Conservation (phyloP, 1,140 invertebrate species). For the Akabosia matsudoensis region DNA sequence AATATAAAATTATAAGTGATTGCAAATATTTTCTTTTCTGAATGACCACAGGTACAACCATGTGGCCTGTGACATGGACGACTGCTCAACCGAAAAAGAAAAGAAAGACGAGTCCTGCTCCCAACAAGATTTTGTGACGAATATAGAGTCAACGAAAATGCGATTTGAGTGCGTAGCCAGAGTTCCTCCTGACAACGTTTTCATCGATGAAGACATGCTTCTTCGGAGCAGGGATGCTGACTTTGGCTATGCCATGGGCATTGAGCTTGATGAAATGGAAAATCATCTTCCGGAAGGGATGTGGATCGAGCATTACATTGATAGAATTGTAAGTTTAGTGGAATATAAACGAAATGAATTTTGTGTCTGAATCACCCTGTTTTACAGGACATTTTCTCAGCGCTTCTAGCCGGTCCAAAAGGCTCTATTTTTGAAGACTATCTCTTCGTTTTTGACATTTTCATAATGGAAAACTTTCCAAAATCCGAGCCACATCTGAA, state of each 20-base stretch:
- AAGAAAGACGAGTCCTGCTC: too few relatives aligned
- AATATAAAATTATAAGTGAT: background rate
- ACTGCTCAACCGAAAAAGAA: too few relatives aligned
- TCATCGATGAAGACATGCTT: background rate
- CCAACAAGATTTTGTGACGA: too few relatives aligned
- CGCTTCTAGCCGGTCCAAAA: background rate
- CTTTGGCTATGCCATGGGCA: background rate
- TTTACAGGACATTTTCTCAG: background rate
- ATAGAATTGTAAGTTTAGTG: background rate
- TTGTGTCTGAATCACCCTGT: background rate
- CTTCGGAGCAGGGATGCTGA: background rate
- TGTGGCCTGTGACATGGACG: background rate
- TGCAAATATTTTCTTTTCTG: background rate
- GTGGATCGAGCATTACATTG: background rate
- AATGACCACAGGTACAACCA: background rate
- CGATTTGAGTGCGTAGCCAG: background rate
- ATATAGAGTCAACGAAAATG: background rate
- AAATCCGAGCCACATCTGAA: conserved; percentile 6
- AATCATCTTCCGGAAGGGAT: background rate
- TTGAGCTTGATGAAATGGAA: background rate
- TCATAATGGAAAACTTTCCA: background rate
- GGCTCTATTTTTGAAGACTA: background rate
- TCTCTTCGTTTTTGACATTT: conserved; percentile 11
- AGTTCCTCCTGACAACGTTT: background rate
- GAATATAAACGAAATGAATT: background rate